A percentile compares a stretch with the other conserved stretches of the same genome.
Conservation (phyloP, 1,140 invertebrate genomes). For the Melipona quadrifasciata region DNA sequence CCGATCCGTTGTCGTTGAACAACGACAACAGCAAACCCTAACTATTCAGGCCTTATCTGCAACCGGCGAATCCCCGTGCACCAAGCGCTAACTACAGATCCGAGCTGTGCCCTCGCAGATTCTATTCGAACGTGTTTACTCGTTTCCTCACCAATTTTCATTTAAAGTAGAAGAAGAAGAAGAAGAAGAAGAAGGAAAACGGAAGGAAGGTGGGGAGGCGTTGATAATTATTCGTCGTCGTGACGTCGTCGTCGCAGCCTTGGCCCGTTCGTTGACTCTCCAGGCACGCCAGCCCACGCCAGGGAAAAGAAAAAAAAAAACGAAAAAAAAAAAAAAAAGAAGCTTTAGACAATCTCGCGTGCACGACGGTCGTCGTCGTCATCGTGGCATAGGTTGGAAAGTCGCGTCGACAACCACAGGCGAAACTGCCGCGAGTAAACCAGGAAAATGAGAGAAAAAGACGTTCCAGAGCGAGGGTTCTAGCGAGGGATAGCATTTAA, state of each 20-base stretch:
- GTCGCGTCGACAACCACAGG: slow-evolving; percentile 1
- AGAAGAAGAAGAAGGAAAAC: background rate
- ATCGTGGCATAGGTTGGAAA: slow-evolving; percentile 19
- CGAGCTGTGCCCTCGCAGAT: slow-evolving; percentile 74
- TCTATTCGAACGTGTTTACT: slow-evolving; percentile 78
- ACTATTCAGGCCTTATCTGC: slow-evolving; percentile 81
- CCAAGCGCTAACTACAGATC: slow-evolving; percentile 66
- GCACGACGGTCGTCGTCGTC: slow-evolving; percentile 17
- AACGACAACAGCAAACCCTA: slow-evolving; percentile 81
- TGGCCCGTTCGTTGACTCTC: slow-evolving; percentile 32
- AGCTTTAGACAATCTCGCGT: slow-evolving; percentile 63
- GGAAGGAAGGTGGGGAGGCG: slow-evolving; percentile 48
- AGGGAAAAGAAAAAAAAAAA: background rate
- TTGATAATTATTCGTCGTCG: slow-evolving; percentile 7
- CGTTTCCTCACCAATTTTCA: slow-evolving; percentile 79
- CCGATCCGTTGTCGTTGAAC: slow-evolving; percentile 82
- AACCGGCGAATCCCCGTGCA: slow-evolving; percentile 66
- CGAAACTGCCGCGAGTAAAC: background rate
- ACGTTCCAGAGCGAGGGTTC: background rate
- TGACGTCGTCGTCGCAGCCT: slow-evolving; percentile 11
- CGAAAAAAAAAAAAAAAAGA: background rate
- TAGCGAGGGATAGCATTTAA: background rate
- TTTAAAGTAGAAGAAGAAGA: slow-evolving; percentile 73
- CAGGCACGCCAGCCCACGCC: slow-evolving; percentile 19
- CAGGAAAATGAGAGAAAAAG: background rate